Evolutionary conservation across 2,797 vertebrate species (phyloP), one percentile per base, ranked within the genome.

Genomic region (Acrocephalus scirpaceus): DNA sequence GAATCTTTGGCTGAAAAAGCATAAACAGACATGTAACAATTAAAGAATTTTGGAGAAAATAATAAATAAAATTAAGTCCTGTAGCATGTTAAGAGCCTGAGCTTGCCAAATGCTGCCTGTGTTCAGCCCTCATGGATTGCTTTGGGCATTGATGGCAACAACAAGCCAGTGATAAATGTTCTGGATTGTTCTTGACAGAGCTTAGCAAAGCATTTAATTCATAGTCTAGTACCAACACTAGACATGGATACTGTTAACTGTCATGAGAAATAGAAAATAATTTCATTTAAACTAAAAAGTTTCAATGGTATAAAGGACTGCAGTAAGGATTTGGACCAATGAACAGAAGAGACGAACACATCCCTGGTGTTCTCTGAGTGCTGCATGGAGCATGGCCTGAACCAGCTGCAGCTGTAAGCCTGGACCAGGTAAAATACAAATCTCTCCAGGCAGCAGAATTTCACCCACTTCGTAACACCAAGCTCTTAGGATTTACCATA

Each of bases 1-100:
- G 98, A 93, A 99, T 98, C 98, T 98, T 99, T 64, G 98, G 94
- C 99, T 99, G 96, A 60, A 96, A 97, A 50, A 86, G 62, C 26
- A 88, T 8, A 38, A 80, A 86, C 14, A 89, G 79, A 88, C 16
- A 91, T 3, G 2, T 13, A 71, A 69, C 44, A 77, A 48, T 77
- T 50, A 79, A 66, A 81, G 16, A 74, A 7, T 30, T 64, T 53
- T 30, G 36, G 71, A 69, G 23, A 76, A 70, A 77, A 57, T 16
- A 78, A 13, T 54, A 66, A 54, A 75, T 69, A 60, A 83, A 83
- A 27, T 25, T 26, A 76, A 95, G 14, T 21, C 36, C 7, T 51
- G 14, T 11, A 74, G 23, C 44, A 32, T 38, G 23, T 32, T 56
- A 64, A 66, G 21, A 81, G 50, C 54, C 22, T 45, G 57, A n/a